Conservation (phyloP, 2,113 vertebrate species). For the Pelusios castaneus region DNA sequence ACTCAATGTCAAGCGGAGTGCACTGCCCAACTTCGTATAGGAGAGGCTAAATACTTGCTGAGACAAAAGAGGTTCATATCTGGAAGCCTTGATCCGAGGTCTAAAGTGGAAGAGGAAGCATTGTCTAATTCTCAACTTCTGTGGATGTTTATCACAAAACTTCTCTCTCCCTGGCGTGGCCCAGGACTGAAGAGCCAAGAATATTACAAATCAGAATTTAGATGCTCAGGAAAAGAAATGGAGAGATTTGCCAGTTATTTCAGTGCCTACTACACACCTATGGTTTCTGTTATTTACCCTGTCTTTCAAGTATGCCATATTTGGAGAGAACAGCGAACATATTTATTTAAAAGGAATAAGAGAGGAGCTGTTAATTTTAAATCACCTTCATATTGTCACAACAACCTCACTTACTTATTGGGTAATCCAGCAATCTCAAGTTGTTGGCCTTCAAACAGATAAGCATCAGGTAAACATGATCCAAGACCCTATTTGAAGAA, state of each 20-base stretch:
- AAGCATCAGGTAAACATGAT: neutral
- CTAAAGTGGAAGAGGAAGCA: neutral
- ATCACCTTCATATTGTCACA: neutral
- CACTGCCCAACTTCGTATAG: rapidly evolving
- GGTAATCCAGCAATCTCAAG: neutral
- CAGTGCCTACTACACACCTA: rapidly evolving
- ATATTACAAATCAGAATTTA: neutral
- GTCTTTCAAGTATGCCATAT: neutral
- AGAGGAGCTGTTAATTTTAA: neutral
- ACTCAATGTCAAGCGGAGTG: rapidly evolving
- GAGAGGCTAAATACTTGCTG: rapidly evolving
- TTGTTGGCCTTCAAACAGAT: neutral
- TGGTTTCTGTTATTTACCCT: neutral
- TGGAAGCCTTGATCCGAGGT: neutral
- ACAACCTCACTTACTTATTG: neutral
- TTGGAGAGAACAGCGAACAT: neutral
- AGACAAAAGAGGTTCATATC: too few species aligned
- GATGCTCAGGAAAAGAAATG: neutral
- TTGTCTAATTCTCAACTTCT: neutral
- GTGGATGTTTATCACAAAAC: neutral
- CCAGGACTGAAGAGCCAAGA: neutral
- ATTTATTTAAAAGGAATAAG: neutral
- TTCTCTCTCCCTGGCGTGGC: neutral
- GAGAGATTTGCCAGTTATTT: neutral
- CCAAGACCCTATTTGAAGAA: neutral